Conservation (phyloP, 2,797 vertebrate genomes). For the Sebastes matsubarae region DNA sequence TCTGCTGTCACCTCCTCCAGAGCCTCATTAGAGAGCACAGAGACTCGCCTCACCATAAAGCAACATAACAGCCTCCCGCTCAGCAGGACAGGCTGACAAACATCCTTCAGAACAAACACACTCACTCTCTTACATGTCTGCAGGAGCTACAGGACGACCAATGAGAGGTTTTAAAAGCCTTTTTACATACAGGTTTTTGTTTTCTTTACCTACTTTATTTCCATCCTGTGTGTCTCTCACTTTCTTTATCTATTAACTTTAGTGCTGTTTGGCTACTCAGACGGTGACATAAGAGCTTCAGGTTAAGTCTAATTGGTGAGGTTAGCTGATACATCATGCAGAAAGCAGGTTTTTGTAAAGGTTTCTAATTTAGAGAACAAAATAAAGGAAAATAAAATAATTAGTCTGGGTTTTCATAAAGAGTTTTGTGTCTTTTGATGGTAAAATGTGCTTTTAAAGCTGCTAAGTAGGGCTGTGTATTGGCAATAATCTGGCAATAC, state of each 20-base stretch:
- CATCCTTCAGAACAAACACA: conserved; percentile 47
- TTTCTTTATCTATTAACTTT: neutral
- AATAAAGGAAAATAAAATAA: neutral
- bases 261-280: neutral
- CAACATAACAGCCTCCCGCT: conserved; percentile 35
- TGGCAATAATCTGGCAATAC: no score
- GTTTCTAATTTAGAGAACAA: neutral
- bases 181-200: neutral
- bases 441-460: neutral
- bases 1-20: conserved; percentile 34
- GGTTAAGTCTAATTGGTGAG: neutral
- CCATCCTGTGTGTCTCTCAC: neutral
- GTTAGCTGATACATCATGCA: neutral
- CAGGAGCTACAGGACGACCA: neutral
- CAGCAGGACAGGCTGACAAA: conserved; percentile 62
- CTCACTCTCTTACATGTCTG: neutral
- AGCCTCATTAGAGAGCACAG: conserved; percentile 63
- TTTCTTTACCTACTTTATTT: neutral
- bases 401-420: neutral
- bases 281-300: neutral
- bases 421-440: neutral
- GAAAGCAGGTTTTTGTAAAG: neutral
- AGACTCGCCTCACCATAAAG: conserved; percentile 62
- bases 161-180: neutral
- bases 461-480: no score